These are phyloP conservation scores for Lordiphosa andalusiaca DNA, from an alignment of 2,888 invertebrate genomes.

Conservation along the genomic window DNA sequence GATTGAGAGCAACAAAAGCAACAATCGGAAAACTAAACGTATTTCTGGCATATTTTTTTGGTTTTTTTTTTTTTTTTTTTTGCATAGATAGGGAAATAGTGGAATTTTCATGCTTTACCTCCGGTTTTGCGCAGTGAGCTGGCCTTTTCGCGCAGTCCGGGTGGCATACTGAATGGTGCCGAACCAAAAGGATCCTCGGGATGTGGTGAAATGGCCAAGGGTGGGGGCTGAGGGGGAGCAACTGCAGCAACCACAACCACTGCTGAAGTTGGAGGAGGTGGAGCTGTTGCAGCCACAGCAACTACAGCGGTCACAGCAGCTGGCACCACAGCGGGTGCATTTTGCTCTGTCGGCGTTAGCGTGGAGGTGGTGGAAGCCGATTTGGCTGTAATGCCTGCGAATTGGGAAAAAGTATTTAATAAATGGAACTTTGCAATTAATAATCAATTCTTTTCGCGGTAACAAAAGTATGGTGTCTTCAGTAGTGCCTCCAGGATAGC, in stretches of 20 bases:
- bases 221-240: constrained; percentile 1
- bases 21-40: constrained; percentile 74
- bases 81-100: constrained; percentile 36
- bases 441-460: too few relatives aligned
- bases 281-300: constrained; percentile 70
- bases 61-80: constrained; percentile 26
- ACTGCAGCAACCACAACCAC: constrained; percentile 15
- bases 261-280: constrained; percentile 9
- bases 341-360: constrained; percentile 77
- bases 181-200: constrained; percentile 89
- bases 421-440: too few relatives aligned
- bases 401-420: neutral
- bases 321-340: constrained; percentile 30
- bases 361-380: constrained; percentile 79
- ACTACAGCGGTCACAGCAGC: constrained; percentile 14
- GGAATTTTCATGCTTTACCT: constrained; percentile 80
- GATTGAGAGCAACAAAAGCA: constrained; percentile 74
- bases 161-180: constrained; percentile 89
- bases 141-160: constrained; percentile 81
- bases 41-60: constrained; percentile 52
- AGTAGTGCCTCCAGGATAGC: too few relatives aligned
- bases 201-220: constrained; percentile 44
- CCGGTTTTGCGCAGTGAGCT: constrained; percentile 80
- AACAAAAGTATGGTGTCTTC: too few relatives aligned
- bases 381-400: constrained; percentile 78